Conservation (phyloP, 1,140 invertebrate genomes). For the Grapholita molesta region DNA sequence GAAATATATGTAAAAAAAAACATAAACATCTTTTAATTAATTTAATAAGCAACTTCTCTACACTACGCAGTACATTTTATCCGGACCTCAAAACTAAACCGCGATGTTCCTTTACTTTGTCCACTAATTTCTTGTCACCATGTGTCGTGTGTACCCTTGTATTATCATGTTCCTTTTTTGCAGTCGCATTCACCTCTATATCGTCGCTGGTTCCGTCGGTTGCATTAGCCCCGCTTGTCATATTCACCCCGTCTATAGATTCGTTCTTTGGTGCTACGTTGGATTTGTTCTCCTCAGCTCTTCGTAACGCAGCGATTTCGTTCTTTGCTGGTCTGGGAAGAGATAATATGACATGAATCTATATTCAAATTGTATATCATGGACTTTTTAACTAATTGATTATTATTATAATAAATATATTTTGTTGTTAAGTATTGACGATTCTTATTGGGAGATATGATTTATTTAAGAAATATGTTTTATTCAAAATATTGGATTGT, state of each 20-base stretch:
- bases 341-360: neutral
- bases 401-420: too few species aligned
- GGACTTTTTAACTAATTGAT: too few species aligned
- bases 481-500: too few species aligned
- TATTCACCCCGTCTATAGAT: neutral
- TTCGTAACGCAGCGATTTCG: constrained; percentile 30
- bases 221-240: neutral
- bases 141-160: constrained; percentile 1
- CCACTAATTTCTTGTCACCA: neutral
- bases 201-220: neutral
- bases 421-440: too few species aligned
- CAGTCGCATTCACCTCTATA: neutral
- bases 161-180: neutral
- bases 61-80: neutral
- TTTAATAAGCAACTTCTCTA: neutral
- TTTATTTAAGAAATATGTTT: too few species aligned
- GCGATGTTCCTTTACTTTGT: constrained; percentile 31
- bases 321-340: constrained; percentile 39
- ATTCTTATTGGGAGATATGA: too few species aligned
- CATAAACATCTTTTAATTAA: neutral
- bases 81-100: neutral
- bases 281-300: constrained; percentile 23
- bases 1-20: neutral
- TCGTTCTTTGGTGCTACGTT: neutral
- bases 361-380: neutral